phyloP scores from a whole-genome alignment of 2,797 vertebrate species.

The Margarornis squamiger region DNA sequence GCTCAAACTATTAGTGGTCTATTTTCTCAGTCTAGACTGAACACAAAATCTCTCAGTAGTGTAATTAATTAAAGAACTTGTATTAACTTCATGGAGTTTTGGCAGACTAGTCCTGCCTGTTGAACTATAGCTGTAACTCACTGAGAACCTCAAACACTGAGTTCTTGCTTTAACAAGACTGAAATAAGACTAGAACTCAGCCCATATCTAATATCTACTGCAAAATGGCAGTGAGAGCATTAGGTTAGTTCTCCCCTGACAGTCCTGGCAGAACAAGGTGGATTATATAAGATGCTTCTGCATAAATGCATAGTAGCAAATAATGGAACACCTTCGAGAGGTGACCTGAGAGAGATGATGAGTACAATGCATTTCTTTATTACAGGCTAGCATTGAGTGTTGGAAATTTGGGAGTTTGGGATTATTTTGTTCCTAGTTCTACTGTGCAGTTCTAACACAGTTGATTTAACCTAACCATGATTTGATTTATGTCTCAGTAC shows the following conservation, averaged over 20 bases:
- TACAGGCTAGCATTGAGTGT: not conserved
- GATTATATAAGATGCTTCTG: not conserved
- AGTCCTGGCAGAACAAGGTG: not conserved
- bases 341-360: not conserved
- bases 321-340: not conserved
- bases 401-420: not conserved
- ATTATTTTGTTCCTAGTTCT: not conserved
- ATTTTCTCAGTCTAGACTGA: not conserved
- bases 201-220: not conserved
- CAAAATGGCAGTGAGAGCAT: not conserved
- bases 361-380: not conserved
- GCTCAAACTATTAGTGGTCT: not conserved
- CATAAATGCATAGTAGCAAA: not conserved
- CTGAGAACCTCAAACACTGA: not conserved
- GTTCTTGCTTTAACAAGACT: not conserved
- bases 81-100: not conserved
- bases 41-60: not conserved
- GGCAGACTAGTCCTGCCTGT: not conserved
- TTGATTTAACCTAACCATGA: not conserved
- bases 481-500: not conserved
- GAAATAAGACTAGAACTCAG: not conserved
- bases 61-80: not conserved
- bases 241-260: not conserved
- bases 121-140: not conserved
- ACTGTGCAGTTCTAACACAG: not conserved